phyloP scores from a whole-genome alignment of 2,888 invertebrate species.

The Bimastos eiseni region DNA sequence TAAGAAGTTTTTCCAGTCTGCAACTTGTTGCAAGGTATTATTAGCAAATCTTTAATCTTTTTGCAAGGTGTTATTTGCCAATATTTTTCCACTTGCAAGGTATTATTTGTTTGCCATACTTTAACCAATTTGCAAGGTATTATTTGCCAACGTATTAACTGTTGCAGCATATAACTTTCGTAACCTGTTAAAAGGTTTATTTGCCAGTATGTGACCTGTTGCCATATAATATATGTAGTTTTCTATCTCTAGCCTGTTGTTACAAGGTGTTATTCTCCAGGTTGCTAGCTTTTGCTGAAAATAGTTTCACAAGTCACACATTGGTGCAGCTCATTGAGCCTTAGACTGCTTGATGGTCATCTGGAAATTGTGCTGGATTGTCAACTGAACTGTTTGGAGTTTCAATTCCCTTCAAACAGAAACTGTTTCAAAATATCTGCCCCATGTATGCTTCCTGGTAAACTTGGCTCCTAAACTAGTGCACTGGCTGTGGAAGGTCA shows the following conservation, averaged over 20 bases:
- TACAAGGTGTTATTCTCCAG: no score
- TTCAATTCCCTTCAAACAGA: neutral
- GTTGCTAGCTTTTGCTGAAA: neutral
- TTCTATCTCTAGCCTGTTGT: no score
- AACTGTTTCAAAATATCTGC: no score
- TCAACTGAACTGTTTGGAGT: neutral
- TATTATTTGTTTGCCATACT: neutral
- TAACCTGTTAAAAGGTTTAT: no score
- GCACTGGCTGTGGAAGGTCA: no score
- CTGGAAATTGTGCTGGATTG: neutral
- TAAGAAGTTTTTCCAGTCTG: neutral
- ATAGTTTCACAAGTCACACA: neutral
- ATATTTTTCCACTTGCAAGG: neutral
- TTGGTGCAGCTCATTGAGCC: neutral
- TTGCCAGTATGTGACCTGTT: no score
- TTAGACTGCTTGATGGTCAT: neutral
- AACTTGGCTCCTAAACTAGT: no score
- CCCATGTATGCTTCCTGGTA: no score
- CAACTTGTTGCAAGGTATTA: neutral
- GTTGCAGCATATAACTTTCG: neutral
- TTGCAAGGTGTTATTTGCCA: neutral
- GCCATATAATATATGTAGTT: no score
- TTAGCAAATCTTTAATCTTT: neutral
- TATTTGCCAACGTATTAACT: neutral
- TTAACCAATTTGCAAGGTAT: neutral